These are phyloP conservation scores for Brotula barbata DNA, from an alignment of 2,797 vertebrate genomes.

Conservation along the genomic window DNA sequence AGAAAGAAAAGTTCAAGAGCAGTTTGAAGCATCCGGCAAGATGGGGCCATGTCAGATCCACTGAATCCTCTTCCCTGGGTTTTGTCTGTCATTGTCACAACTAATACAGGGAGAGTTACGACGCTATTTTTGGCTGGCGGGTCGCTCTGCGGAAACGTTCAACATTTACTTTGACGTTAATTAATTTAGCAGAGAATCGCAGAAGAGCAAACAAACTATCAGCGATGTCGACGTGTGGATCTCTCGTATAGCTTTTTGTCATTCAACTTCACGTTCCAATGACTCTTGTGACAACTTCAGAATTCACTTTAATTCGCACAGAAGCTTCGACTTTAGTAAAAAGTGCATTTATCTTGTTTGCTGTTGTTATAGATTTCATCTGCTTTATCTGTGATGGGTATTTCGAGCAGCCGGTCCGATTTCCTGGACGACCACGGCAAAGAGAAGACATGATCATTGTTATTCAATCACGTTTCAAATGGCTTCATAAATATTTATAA, in stretches of 20 bases:
- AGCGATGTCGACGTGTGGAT: no score
- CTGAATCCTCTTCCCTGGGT: constrained; percentile 54
- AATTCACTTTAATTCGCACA: background rate
- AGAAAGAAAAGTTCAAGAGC: constrained; percentile 63
- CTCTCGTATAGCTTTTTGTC: no score
- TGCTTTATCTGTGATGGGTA: constrained; percentile 9
- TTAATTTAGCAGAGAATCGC: constrained; percentile 37
- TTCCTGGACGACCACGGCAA: constrained; percentile 11
- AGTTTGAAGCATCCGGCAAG: constrained; percentile 64
- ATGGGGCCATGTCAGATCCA: constrained; percentile 67
- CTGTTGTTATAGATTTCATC: no score
- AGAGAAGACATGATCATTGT: constrained; percentile 18
- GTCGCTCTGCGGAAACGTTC: constrained; percentile 32
- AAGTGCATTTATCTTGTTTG: background rate
- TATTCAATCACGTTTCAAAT: constrained; percentile 46
- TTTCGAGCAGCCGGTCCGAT: constrained; percentile 27
- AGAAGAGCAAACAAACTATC: constrained; percentile 3
- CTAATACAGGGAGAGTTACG: constrained; percentile 48
- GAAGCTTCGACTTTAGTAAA: background rate
- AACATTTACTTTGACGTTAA: constrained; percentile 42
- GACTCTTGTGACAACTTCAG: background rate
- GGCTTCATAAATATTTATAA: constrained; percentile 1
- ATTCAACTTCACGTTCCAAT: background rate
- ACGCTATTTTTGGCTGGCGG: constrained; percentile 43
- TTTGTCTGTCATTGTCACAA: constrained; percentile 69